Evolutionary conservation across 1,140 invertebrate genomes (phyloP).

Genomic region (Dendroctonus ponderosae): DNA sequence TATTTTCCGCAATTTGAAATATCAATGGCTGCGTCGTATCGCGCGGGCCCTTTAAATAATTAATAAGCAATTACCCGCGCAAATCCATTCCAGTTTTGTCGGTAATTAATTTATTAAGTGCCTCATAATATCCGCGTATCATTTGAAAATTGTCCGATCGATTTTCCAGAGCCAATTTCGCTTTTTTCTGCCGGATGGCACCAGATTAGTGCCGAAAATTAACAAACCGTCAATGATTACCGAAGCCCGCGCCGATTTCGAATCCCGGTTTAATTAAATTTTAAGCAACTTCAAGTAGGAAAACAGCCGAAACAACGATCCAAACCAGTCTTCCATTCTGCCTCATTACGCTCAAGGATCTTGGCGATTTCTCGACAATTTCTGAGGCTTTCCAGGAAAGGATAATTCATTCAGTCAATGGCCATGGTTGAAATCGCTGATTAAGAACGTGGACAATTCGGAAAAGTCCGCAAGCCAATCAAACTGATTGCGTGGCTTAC

Average conservation of each 20-base stretch:
- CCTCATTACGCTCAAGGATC: too few species aligned
- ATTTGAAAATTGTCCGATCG: too few species aligned
- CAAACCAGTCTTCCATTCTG: too few species aligned
- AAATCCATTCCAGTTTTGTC: constrained; percentile 11
- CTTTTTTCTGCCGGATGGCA: not conserved
- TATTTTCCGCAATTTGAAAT: not conserved
- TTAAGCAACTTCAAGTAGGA: constrained; percentile 22
- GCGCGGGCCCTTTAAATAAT: constrained; percentile 6
- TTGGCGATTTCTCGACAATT: too few species aligned
- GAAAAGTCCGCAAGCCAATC: constrained; percentile 6
- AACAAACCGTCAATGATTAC: constrained; percentile 26
- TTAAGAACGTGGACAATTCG: not conserved
- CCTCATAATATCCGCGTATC: too few species aligned
- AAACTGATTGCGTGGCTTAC: constrained; percentile 11
- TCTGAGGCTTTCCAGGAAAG: too few species aligned
- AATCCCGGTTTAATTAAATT: constrained; percentile 31
- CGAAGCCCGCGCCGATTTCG: constrained; percentile 18
- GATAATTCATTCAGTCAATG: too few species aligned
- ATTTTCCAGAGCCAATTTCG: constrained; percentile 1
- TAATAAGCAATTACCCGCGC: constrained; percentile 5
- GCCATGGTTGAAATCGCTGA: too few species aligned
- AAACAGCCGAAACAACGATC: too few species aligned
- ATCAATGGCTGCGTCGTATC: not conserved
- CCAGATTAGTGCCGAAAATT: constrained; percentile 24
- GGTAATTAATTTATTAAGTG: constrained; percentile 22